These are phyloP conservation scores for Lochmaea crataegi DNA, from an alignment of 2,888 invertebrate genomes.

Conservation along the genomic window DNA sequence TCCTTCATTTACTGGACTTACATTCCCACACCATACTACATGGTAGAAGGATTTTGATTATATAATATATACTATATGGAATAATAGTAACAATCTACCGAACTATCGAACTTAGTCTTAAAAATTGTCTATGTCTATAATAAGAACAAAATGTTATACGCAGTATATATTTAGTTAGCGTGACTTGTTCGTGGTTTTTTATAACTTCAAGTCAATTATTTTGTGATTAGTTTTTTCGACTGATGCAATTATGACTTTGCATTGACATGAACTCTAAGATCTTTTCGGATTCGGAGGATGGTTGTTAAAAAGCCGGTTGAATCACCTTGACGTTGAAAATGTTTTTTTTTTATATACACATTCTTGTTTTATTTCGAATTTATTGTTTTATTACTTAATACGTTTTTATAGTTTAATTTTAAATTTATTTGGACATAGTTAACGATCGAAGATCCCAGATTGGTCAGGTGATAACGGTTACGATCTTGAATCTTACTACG, in stretches of 20 bases:
- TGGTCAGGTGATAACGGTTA: no score
- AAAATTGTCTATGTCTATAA: slow-evolving; percentile 27
- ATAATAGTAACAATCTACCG: slow-evolving; percentile 7
- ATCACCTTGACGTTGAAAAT: slow-evolving; percentile 26
- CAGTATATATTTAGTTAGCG: slow-evolving; percentile 22
- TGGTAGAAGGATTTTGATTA: no score
- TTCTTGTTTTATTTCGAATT: not conserved
- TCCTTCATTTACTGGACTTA: no score
- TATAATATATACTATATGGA: not conserved
- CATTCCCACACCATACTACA: no score
- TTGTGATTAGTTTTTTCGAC: slow-evolving; percentile 33
- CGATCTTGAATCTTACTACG: no score
- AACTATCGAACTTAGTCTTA: slow-evolving; percentile 18
- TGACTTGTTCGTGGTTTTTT: slow-evolving; percentile 29
- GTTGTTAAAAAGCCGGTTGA: slow-evolving; percentile 21
- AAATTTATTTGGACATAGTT: not conserved
- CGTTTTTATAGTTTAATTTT: not conserved
- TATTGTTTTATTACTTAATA: not conserved
- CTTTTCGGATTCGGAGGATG: not conserved
- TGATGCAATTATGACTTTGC: slow-evolving; percentile 32
- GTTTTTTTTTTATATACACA: not conserved
- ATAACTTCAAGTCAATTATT: slow-evolving; percentile 32
- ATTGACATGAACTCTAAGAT: slow-evolving; percentile 30
- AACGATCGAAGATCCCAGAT: no score
- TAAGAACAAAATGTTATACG: slow-evolving; percentile 27